These are phyloP conservation scores for Stichopus chloronotus DNA, from an alignment of 35 echinoderm and acorn worm species.

Conservation along the genomic window DNA sequence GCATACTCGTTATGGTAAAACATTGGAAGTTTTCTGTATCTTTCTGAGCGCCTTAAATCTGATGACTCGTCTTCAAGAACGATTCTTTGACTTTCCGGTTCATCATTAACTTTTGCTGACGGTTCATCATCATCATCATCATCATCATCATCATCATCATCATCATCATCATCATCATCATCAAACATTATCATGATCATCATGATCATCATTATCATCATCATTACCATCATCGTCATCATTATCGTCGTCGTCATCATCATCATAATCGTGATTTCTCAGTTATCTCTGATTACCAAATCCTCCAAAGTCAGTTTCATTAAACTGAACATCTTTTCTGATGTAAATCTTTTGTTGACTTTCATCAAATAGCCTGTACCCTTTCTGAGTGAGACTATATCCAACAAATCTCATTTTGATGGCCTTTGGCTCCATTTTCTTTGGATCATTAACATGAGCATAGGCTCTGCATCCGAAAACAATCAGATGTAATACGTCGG, in stretches of 20 bases:
- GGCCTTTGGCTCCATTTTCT: too few species aligned
- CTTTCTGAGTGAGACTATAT: too few species aligned
- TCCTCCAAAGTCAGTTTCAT: too few species aligned
- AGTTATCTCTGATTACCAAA: background rate
- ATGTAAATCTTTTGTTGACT: too few species aligned
- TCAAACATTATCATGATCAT: too few species aligned
- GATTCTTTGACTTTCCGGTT: background rate
- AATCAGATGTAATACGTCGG: background rate
- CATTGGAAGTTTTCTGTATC: too few species aligned
- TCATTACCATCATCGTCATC: background rate
- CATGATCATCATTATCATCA: background rate
- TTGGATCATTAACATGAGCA: too few species aligned
- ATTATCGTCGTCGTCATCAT: background rate
- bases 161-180: background rate
- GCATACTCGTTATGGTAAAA: too few species aligned
- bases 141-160: background rate
- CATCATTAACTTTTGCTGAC: background rate
- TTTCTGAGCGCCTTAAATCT: too few species aligned
- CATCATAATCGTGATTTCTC: background rate
- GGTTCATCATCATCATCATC: background rate
- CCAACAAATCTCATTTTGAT: too few species aligned
- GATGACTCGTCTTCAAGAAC: background rate
- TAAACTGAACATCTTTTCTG: too few species aligned
- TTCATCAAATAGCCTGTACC: too few species aligned
- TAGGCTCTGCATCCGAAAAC: background rate